A percentile compares a stretch with the other conserved stretches of the same genome.
Conservation (phyloP, 2,113 vertebrate genomes). For the Noctilio leporinus region DNA sequence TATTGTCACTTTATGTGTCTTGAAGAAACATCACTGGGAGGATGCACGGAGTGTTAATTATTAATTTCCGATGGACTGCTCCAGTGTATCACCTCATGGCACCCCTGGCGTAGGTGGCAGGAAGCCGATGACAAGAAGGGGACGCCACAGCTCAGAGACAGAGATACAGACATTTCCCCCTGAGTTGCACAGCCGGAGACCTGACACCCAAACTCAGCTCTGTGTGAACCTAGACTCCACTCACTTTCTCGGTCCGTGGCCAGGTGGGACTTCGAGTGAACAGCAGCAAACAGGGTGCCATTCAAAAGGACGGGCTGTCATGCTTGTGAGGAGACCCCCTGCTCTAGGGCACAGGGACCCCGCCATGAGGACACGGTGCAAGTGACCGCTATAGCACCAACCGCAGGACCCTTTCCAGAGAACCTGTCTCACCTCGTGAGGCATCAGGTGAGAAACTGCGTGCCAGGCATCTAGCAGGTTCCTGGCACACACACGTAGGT, state of each 20-base stretch:
- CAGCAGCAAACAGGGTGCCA: background rate
- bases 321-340: fast-evolving
- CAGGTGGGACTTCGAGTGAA: fast-evolving
- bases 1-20: background rate
- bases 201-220: background rate
- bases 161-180: background rate
- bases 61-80: background rate
- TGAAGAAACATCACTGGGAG: background rate
- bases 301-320: fast-evolving
- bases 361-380: fast-evolving
- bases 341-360: fast-evolving
- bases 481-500: background rate
- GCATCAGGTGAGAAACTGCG: background rate
- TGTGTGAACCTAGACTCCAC: background rate
- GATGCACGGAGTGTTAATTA: too few relatives aligned
- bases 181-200: background rate
- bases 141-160: background rate
- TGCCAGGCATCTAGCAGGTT: background rate
- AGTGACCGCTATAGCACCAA: fast-evolving
- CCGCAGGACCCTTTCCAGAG: background rate
- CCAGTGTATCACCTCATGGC: fast-evolving
- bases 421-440: background rate
- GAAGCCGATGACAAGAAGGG: background rate
- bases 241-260: background rate
- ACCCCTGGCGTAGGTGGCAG: background rate